Conservation (phyloP, 2,888 invertebrate species). For the Lithophane socia region DNA sequence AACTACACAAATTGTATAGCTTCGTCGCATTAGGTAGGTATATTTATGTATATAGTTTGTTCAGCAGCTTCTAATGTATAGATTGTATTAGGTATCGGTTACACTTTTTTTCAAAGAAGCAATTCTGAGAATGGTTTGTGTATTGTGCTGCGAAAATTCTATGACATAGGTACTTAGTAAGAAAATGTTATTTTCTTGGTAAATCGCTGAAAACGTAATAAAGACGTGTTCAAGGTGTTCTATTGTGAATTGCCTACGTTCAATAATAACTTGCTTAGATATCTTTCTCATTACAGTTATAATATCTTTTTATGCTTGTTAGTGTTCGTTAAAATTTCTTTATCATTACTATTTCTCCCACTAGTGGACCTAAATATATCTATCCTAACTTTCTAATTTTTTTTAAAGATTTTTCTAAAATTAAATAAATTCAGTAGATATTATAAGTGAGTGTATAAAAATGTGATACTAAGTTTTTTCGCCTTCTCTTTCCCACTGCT, state of each 20-base stretch:
- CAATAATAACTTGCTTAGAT: neutral
- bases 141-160: conserved; percentile 3
- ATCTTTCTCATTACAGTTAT: neutral
- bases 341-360: neutral
- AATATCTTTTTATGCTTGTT: neutral
- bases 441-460: neutral
- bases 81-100: neutral
- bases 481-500: too few relatives aligned
- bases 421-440: neutral
- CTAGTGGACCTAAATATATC: neutral
- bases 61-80: conserved; percentile 7
- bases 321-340: neutral
- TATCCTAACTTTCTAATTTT: neutral
- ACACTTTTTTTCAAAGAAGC: neutral
- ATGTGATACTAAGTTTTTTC: too few relatives aligned
- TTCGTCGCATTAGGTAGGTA: too few relatives aligned
- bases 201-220: neutral
- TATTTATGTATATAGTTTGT: neutral
- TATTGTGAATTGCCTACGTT: neutral
- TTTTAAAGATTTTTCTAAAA: neutral
- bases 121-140: neutral
- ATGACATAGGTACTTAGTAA: neutral
- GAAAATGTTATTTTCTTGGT: neutral
- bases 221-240: neutral
- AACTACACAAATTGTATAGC: neutral